Evolutionary conservation across 92 coral and sea anemone genomes (phyloP).

Genomic region (Nematostella vectensis): DNA sequence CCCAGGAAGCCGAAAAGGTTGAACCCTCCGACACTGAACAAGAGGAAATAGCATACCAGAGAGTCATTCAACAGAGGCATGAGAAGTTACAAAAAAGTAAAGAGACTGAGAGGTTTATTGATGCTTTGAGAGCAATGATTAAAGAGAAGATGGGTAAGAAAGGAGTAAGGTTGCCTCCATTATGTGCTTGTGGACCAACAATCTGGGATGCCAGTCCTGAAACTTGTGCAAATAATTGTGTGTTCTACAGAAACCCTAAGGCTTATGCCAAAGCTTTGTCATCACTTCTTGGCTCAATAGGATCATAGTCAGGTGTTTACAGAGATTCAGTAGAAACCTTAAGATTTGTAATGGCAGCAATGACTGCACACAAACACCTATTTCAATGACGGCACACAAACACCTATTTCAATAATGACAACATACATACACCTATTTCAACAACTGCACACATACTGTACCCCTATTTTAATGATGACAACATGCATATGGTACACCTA

Average conservation of each 20-base stretch:
- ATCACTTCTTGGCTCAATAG: conserved; percentile 60
- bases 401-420: no score
- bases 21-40: conserved; percentile 28
- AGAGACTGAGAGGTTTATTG: conserved; percentile 74
- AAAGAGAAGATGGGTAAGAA: conserved; percentile 60
- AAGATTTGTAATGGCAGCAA: no score
- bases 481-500: no score
- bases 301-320: not conserved
- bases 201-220: conserved; percentile 90
- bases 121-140: conserved; percentile 71
- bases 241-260: conserved; percentile 86
- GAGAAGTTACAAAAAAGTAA: conserved; percentile 51
- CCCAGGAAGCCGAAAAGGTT: conserved; percentile 11
- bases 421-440: no score
- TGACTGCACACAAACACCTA: no score
- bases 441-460: no score
- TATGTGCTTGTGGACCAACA: conserved; percentile 95
- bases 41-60: conserved; percentile 18
- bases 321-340: not conserved
- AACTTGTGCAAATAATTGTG: conserved; percentile 94
- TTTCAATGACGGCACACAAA: no score
- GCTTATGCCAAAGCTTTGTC: conserved; percentile 91
- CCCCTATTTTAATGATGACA: no score
- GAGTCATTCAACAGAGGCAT: conserved; percentile 16
- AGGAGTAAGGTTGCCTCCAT: conserved; percentile 55